Conservation (phyloP, 2,888 invertebrate genomes). For the Lapara coniferarum region DNA sequence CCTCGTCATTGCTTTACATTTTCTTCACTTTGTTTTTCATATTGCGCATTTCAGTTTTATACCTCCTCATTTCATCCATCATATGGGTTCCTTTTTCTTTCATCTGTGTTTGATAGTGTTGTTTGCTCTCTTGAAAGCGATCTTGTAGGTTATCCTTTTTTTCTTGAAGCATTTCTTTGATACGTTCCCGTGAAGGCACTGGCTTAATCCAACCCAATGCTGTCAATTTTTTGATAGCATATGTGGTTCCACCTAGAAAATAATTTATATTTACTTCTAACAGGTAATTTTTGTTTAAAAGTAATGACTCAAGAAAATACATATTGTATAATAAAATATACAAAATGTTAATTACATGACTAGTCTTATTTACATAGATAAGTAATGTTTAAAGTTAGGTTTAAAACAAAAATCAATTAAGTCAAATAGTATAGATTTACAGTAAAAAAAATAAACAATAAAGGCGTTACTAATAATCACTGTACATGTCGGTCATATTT, state of each 20-base stretch:
- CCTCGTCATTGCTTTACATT: conserved; percentile 47
- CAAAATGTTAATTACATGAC: no score
- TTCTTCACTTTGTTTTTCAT: conserved; percentile 78
- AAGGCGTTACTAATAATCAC: no score
- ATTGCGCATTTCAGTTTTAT: conserved; percentile 76
- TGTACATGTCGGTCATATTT: no score
- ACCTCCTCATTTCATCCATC: conserved; percentile 80
- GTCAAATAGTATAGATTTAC: no score
- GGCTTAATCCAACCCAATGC: conserved; percentile 92
- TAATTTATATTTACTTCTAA: background rate
- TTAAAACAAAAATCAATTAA: no score
- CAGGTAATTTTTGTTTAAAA: no score
- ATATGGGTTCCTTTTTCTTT: conserved; percentile 72
- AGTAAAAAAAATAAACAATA: no score
- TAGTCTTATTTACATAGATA: no score
- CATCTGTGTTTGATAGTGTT: conserved; percentile 71
- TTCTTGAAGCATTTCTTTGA: conserved; percentile 86
- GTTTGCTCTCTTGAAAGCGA: conserved; percentile 83
- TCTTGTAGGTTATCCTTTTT: conserved; percentile 85
- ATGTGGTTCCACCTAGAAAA: conserved; percentile 90
- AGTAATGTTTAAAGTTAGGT: no score
- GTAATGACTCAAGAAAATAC: no score
- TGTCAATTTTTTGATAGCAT: conserved; percentile 91
- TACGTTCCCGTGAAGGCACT: conserved; percentile 86
- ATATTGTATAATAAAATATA: no score